Evolutionary conservation across 2,888 invertebrate genomes (phyloP).

Genomic region (Panorpa germanica): DNA sequence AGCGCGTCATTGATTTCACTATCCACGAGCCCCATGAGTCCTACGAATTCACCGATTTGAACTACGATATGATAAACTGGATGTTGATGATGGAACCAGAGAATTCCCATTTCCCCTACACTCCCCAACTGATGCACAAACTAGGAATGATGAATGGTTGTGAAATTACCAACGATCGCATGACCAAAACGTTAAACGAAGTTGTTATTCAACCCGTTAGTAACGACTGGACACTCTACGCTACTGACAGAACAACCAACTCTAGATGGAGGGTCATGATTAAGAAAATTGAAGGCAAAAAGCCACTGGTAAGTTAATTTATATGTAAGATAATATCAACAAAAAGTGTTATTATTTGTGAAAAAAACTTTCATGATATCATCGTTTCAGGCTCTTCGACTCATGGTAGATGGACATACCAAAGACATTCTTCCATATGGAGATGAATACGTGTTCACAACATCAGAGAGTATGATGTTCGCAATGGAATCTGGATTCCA

Average conservation of each 20-base stretch:
- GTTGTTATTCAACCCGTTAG: conserved; percentile 14
- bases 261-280: conserved; percentile 19
- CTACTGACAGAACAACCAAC: conserved; percentile 17
- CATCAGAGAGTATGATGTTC: conserved; percentile 14
- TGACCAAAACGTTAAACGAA: conserved; percentile 15
- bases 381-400: conserved; percentile 15
- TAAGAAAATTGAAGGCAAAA: conserved; percentile 15
- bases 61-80: too few species aligned
- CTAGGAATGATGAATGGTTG: conserved; percentile 17
- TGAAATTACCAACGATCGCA: conserved; percentile 15
- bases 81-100: too few species aligned
- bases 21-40: too few species aligned
- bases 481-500: conserved; percentile 11
- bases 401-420: conserved; percentile 13
- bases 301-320: conserved; percentile 9
- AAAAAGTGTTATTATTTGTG: too few species aligned
- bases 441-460: conserved; percentile 13
- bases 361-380: too few species aligned
- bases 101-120: conserved; percentile 6
- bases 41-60: too few species aligned
- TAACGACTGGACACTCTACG: conserved; percentile 19
- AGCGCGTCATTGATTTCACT: too few species aligned
- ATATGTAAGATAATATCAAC: conserved; percentile 5
- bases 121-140: conserved; percentile 13
- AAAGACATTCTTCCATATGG: conserved; percentile 16